Percentiles rank a stretch among this genome's conserved stretches.
These are phyloP conservation scores for Coptodon rendalli DNA, from an alignment of 2,113 vertebrate species.

Conservation along the genomic window DNA sequence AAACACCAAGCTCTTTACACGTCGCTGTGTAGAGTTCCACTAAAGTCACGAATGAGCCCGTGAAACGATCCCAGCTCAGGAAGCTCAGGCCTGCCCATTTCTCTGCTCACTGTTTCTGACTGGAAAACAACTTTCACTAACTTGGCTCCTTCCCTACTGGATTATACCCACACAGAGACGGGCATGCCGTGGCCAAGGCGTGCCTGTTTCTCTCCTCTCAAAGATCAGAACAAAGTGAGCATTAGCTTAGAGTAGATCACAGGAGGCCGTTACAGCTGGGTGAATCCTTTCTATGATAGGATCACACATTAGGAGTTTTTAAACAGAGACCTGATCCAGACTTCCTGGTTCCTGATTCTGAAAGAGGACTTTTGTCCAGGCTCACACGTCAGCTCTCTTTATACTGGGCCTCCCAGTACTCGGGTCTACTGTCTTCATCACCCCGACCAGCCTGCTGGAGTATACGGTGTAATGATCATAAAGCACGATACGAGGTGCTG, in stretches of 20 bases:
- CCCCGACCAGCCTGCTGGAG: too few species aligned
- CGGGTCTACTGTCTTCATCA: not conserved
- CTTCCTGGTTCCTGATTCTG: not conserved
- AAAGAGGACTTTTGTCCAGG: not conserved
- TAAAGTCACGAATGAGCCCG: not conserved
- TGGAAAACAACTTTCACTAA: not conserved
- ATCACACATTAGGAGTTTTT: not conserved
- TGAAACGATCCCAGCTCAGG: not conserved
- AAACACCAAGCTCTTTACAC: not conserved
- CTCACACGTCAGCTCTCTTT: not conserved
- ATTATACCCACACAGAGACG: not conserved
- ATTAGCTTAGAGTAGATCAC: not conserved
- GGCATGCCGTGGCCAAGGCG: too few species aligned
- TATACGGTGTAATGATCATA: not conserved
- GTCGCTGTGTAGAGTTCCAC: not conserved
- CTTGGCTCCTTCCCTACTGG: not conserved
- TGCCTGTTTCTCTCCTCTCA: not conserved
- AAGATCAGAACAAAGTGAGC: not conserved
- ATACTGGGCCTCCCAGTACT: not conserved
- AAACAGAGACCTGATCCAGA: fast-evolving
- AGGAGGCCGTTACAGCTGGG: not conserved
- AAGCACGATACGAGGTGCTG: fast-evolving
- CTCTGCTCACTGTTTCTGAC: not conserved
- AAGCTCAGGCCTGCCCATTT: not conserved
- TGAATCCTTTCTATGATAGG: not conserved